Percentiles rank a stretch among this genome's conserved stretches.
Conservation (phyloP, 2,888 invertebrate genomes). For the Aelia acuminata region DNA sequence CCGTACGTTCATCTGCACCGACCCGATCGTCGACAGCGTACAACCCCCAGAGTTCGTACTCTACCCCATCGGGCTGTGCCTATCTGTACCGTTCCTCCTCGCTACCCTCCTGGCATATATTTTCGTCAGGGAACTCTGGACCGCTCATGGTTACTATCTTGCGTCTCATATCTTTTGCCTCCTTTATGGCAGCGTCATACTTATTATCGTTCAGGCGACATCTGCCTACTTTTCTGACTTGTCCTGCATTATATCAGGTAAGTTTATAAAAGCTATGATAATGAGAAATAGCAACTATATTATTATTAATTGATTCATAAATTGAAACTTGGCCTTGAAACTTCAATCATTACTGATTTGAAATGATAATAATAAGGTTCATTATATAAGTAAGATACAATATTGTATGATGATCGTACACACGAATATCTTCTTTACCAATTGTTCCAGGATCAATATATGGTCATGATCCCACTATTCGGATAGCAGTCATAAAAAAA, state of each 20-base stretch:
- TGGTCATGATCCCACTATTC: no score
- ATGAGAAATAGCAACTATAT: no score
- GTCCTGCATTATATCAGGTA: slow-evolving; percentile 45
- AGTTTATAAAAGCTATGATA: background rate
- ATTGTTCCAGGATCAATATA: no score
- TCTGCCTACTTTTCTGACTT: slow-evolving; percentile 4
- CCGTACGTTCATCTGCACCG: slow-evolving; percentile 39
- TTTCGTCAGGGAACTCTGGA: slow-evolving; percentile 72
- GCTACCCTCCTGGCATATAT: slow-evolving; percentile 72
- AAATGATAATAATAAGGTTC: background rate
- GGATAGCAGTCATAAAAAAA: no score
- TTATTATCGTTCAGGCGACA: background rate
- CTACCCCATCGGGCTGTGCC: slow-evolving; percentile 69
- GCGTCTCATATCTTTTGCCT: slow-evolving; percentile 67
- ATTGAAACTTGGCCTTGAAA: no score
- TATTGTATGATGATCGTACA: no score
- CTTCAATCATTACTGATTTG: background rate
- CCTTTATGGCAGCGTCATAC: slow-evolving; percentile 65
- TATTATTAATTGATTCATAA: no score
- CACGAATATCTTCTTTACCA: no score
- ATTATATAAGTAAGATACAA: no score
- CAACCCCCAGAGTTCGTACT: background rate
- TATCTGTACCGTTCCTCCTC: slow-evolving; percentile 73
- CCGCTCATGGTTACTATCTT: slow-evolving; percentile 68
- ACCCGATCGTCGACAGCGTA: background rate